phyloP scores from a whole-genome alignment of 2,797 vertebrate genomes.

The Limosa lapponica region DNA sequence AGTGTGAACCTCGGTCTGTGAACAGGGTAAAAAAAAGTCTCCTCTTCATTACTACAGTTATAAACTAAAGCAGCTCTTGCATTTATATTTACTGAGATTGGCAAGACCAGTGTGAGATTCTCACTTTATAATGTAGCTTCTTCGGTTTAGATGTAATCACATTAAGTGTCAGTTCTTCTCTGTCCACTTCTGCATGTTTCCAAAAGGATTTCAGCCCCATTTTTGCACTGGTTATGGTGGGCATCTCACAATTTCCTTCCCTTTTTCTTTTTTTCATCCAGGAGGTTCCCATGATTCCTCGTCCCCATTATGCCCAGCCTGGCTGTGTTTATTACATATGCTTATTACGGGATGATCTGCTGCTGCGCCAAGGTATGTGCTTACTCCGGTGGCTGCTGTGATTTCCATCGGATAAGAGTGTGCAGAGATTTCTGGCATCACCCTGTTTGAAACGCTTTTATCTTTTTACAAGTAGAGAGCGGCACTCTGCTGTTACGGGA shows the following conservation, averaged over 20 bases:
- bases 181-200: background rate
- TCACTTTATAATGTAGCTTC: background rate
- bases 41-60: background rate
- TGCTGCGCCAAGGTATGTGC: slow-evolving; percentile 92
- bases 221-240: background rate
- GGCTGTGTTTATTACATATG: slow-evolving; percentile 99
- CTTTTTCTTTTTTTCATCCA: slow-evolving; percentile 53
- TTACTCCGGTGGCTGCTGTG: background rate
- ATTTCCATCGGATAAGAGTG: background rate
- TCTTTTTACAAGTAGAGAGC: background rate
- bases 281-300: slow-evolving; percentile 98
- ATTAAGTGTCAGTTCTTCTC: background rate
- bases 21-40: slow-evolving; percentile 81
- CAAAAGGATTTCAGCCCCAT: accelerated
- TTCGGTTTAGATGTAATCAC: background rate
- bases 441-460: background rate
- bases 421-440: background rate
- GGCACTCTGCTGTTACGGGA: background rate
- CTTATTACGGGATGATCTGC: slow-evolving; percentile 91
- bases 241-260: background rate
- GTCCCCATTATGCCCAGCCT: slow-evolving; percentile 94
- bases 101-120: background rate
- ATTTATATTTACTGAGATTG: background rate
- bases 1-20: slow-evolving; percentile 91
- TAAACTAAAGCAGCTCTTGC: background rate